These are phyloP conservation scores for Calidris pugnax DNA, from an alignment of 2,113 vertebrate species.

Conservation along the genomic window DNA sequence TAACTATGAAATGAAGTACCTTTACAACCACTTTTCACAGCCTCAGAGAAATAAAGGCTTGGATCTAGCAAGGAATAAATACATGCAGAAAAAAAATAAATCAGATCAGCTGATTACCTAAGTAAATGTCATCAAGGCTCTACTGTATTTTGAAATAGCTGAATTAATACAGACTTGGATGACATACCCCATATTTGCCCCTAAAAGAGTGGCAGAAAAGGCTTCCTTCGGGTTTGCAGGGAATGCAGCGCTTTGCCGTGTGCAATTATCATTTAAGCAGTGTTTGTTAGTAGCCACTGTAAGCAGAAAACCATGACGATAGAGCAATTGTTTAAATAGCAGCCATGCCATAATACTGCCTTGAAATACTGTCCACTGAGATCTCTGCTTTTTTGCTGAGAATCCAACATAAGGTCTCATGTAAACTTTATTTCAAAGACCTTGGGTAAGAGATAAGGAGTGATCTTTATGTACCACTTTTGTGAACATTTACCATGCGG, in stretches of 20 bases:
- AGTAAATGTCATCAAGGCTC: not conserved
- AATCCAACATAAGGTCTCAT: not conserved
- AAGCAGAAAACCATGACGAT: not conserved
- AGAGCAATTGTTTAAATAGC: not conserved
- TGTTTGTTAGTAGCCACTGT: not conserved
- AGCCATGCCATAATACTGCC: not conserved
- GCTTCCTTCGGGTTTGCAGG: not conserved
- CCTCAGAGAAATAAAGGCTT: not conserved
- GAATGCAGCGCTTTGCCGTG: not conserved
- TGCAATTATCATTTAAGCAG: not conserved
- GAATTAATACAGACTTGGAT: not conserved
- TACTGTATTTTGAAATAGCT: not conserved
- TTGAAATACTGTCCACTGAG: not conserved
- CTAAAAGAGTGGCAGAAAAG: not conserved
- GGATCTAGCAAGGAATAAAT: not conserved
- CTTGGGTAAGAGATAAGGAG: not conserved
- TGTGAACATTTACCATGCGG: not conserved
- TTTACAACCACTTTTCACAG: not conserved
- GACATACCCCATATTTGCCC: not conserved
- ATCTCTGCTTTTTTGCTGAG: not conserved
- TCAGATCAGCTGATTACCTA: not conserved
- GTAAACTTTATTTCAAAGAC: not conserved
- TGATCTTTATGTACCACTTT: not conserved
- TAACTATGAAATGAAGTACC: not conserved
- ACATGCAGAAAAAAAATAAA: not conserved